Evolutionary conservation across 2,113 vertebrate species (phyloP).

Genomic region (Struthidea cinerea): DNA sequence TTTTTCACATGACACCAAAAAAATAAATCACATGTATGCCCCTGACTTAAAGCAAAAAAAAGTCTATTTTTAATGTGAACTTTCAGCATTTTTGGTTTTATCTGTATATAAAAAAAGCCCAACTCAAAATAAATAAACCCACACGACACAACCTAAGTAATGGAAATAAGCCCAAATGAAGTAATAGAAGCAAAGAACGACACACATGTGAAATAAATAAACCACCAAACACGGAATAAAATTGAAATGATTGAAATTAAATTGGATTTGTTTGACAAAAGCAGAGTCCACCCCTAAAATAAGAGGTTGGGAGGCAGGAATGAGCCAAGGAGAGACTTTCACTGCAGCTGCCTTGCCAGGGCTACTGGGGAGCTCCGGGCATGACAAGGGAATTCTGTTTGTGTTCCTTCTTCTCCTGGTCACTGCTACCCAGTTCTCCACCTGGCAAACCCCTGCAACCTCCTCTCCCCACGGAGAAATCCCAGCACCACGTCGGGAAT

Average conservation of each 20-base stretch:
- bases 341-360: background rate
- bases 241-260: background rate
- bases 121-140: background rate
- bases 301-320: background rate
- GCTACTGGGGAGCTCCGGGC: background rate
- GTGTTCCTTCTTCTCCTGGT: background rate
- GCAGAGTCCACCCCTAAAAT: background rate
- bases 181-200: background rate
- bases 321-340: background rate
- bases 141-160: background rate
- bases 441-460: background rate
- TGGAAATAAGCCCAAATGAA: background rate
- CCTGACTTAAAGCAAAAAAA: background rate
- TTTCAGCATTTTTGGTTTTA: background rate
- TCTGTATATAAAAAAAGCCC: background rate
- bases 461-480: background rate
- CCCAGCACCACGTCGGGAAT: accelerated
- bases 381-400: background rate
- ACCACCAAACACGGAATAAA: background rate
- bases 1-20: background rate
- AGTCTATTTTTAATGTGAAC: background rate
- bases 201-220: background rate
- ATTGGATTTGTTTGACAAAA: background rate
- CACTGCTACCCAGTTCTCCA: background rate
- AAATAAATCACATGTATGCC: background rate